A percentile compares a stretch with the other conserved stretches of the same genome.
Evolutionary conservation across 1,140 invertebrate species (phyloP).

Genomic region (Formica selysi): DNA sequence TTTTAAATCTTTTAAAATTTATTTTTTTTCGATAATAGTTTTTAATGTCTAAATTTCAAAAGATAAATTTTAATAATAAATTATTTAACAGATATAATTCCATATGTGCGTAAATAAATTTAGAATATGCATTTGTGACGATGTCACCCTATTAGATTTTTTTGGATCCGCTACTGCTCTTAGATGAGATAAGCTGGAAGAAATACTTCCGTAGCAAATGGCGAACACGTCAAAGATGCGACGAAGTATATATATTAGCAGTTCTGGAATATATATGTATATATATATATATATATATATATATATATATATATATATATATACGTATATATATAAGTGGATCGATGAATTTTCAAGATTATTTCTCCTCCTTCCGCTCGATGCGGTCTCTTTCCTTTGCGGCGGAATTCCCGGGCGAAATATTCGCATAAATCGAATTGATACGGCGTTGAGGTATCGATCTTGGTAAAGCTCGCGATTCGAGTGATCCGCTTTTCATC

Average conservation of each 20-base stretch:
- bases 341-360: conserved; percentile 67
- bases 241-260: conserved; percentile 36
- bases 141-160: background rate
- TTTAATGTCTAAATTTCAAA: background rate
- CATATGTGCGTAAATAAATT: background rate
- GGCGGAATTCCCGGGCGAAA: conserved; percentile 23
- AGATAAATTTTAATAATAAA: background rate
- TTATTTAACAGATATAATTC: background rate
- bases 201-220: conserved; percentile 23
- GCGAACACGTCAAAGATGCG: conserved; percentile 44
- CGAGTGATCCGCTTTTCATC: conserved; percentile 30
- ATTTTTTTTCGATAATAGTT: background rate
- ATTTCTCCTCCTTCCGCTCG: conserved; percentile 27
- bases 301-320: conserved; percentile 39
- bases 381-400: conserved; percentile 8
- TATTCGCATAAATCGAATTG: conserved; percentile 34
- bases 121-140: background rate
- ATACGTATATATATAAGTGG: background rate
- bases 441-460: conserved; percentile 22
- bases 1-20: background rate
- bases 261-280: conserved; percentile 50
- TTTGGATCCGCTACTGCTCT: conserved; percentile 1
- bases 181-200: conserved; percentile 53
- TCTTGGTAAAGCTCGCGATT: background rate
- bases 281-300: conserved; percentile 39